These are phyloP conservation scores for Malthinus flaveolus DNA, from an alignment of 2,888 invertebrate genomes.

Conservation along the genomic window DNA sequence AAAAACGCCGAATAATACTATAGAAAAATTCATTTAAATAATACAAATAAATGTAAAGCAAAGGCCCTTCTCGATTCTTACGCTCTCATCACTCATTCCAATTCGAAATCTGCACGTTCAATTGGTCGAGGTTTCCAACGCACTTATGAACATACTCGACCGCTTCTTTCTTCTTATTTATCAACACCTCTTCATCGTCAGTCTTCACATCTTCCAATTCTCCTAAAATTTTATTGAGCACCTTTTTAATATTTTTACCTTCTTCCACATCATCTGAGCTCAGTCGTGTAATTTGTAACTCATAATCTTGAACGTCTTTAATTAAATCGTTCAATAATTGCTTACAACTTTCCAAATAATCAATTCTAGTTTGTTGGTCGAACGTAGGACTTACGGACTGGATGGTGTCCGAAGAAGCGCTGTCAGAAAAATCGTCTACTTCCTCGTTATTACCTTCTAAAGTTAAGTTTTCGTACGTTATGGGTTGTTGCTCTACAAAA, in stretches of 20 bases:
- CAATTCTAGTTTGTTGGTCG: not conserved
- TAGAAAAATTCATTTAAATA: no score
- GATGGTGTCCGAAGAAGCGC: not conserved
- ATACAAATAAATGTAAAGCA: no score
- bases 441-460: not conserved
- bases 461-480: no score
- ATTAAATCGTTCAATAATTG: constrained; percentile 1
- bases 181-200: not conserved
- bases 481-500: no score
- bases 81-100: no score
- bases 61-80: no score
- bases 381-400: not conserved
- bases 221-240: not conserved
- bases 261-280: not conserved
- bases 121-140: not conserved
- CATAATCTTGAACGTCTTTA: not conserved
- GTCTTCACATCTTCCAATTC: not conserved
- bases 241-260: not conserved
- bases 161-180: not conserved
- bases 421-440: not conserved
- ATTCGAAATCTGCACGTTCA: no score
- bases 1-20: no score
- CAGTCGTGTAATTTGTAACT: not conserved
- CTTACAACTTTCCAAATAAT: not conserved
- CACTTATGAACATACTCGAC: not conserved